Base-by-base conservation (phyloP, 2,888 invertebrate species). In the Xanthostigma xanthostigma region DNA sequence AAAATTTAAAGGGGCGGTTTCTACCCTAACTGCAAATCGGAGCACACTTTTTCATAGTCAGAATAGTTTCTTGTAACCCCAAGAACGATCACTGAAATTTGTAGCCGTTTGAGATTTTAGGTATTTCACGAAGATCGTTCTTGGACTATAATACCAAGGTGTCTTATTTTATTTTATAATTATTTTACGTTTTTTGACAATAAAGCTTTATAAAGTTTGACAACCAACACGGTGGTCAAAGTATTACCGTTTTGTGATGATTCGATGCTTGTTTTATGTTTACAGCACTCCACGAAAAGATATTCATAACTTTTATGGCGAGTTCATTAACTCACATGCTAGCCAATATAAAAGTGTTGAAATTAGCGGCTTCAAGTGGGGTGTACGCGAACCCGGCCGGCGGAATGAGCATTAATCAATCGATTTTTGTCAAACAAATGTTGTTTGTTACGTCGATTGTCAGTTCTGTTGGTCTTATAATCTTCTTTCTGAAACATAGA, bases 291-390 rank as follows among this genome's bases (percentile, higher is more conserved):
- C 87, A 90, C 66, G 92, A 93, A 70, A 88, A 88, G 66, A 83
- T 91, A 59, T 94, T 94, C 69, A 89, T 93, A 60, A 73, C 79
- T 54, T 94, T 94, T 66, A 90, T 94, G 89, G 70, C 84, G 56
- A 82, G 83, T 57, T 84, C 91, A 46, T 69, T 90, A 49, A 70
- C 79, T 53, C 88, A 92, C 62, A 94, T 93, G 93, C 62, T 84
- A 57, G 74, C 80, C 46, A 78, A 81, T 51, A 76, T 83, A 55
- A 78, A 77, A 64, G 68, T 79, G 54, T 70, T 62, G 17, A 57
- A 60, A 54, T 57, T 57, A 46, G 62, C 64, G 37, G 62, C 62
- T 8, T 56, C 61, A 53, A 60, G 60, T 10, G 60, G 60, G 49
- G 55, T 59, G 38, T 57, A 61, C 51, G 45, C 57, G 14, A n/a